Conservation (phyloP, 2,113 vertebrate genomes). For the Microcebus griseorufus region DNA sequence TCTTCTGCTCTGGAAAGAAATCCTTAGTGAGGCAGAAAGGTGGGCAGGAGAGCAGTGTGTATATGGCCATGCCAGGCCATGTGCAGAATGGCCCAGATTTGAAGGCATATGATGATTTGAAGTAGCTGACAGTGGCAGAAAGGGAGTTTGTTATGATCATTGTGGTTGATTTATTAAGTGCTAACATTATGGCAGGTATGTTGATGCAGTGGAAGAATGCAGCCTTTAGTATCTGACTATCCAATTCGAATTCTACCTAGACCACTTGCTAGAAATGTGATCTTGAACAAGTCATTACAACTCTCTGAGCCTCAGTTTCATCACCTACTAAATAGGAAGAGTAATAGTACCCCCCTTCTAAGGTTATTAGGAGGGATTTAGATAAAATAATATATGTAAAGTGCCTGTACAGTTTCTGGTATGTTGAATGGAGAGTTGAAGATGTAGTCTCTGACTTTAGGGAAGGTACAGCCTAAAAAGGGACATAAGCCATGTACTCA, state of each 20-base stretch:
- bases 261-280: background rate
- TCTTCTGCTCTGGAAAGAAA: background rate
- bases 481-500: background rate
- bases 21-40: background rate
- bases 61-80: background rate
- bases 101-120: background rate
- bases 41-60: background rate
- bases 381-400: background rate
- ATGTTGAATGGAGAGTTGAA: background rate
- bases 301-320: background rate
- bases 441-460: background rate
- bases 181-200: background rate
- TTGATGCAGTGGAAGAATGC: background rate
- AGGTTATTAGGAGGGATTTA: background rate
- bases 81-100: background rate
- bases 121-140: background rate
- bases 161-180: constrained; percentile 34
- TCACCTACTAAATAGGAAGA: background rate
- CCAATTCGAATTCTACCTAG: background rate
- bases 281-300: background rate
- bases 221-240: background rate
- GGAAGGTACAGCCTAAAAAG: background rate
- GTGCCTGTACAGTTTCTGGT: background rate
- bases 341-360: background rate
- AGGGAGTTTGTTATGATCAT: background rate